Evolutionary conservation across 2,797 vertebrate genomes (phyloP).

Genomic region (Poecilia gillii): DNA sequence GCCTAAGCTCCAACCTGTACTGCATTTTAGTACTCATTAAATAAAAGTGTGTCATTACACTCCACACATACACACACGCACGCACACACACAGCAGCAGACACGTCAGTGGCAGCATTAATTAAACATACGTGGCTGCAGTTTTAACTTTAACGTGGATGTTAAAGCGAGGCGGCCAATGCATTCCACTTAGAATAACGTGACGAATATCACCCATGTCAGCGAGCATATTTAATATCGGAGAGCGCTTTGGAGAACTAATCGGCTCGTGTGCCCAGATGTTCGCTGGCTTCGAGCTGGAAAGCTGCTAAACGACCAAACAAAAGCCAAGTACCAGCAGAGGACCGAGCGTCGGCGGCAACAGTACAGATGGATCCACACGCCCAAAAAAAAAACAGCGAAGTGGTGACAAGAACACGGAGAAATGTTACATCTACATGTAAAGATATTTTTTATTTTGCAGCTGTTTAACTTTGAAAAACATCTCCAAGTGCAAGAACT

Average conservation of each 20-base stretch:
- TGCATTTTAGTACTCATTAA: conserved; percentile 13
- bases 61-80: conserved; percentile 8
- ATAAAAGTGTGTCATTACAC: conserved; percentile 9
- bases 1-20: conserved; percentile 7
- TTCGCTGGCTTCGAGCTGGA: conserved; percentile 52
- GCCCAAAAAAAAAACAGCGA: background rate
- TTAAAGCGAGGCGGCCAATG: conserved; percentile 38
- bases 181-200: conserved; percentile 40
- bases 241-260: conserved; percentile 39
- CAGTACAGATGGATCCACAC: conserved; percentile 18
- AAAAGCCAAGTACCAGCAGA: conserved; percentile 45
- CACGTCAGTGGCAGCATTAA: conserved; percentile 15
- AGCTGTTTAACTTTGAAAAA: background rate
- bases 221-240: conserved; percentile 46
- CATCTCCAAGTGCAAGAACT: background rate
- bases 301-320: conserved; percentile 50
- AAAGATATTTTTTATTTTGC: background rate
- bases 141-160: conserved; percentile 24
- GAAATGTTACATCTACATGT: background rate
- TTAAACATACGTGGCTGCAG: conserved; percentile 9
- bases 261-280: conserved; percentile 47
- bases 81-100: conserved; percentile 10
- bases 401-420: background rate
- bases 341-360: conserved; percentile 37
- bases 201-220: conserved; percentile 50